phyloP scores from a whole-genome alignment of 23 tunicate species.

The Ciona savignyi region DNA sequence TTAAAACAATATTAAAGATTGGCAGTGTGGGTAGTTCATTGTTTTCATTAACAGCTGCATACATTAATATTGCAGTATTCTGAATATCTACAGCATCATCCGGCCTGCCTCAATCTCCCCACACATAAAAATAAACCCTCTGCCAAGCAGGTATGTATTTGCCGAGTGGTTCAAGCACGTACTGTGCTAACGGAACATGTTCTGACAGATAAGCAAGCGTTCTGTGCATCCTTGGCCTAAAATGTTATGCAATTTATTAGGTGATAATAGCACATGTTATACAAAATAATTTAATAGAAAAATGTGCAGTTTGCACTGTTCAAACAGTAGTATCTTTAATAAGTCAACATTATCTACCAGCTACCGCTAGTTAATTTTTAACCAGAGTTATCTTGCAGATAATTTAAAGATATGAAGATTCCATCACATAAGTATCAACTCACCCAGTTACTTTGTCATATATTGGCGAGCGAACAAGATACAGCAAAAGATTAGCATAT shows the following conservation, averaged over 20 bases:
- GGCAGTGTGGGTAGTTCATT: too few relatives aligned
- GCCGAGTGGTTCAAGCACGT: conserved; percentile 53
- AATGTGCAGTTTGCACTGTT: too few relatives aligned
- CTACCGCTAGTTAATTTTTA: too few relatives aligned
- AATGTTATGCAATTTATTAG: too few relatives aligned
- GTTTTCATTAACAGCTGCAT: too few relatives aligned
- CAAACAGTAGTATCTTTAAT: too few relatives aligned
- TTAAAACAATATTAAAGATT: too few relatives aligned
- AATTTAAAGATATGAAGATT: neutral
- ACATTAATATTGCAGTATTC: too few relatives aligned
- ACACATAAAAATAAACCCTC: conserved; percentile 68
- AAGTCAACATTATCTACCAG: too few relatives aligned
- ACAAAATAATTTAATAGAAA: too few relatives aligned
- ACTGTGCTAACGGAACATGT: conserved; percentile 61
- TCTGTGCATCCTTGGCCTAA: conserved; percentile 37
- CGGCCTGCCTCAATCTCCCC: conserved; percentile 59
- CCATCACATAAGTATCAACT: conserved; percentile 41
- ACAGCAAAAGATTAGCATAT: conserved; percentile 40
- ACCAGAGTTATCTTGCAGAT: neutral
- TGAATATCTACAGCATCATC: too few relatives aligned
- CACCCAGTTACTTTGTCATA: conserved; percentile 64
- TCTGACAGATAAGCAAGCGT: conserved; percentile 32
- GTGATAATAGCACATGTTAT: too few relatives aligned
- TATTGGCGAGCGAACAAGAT: conserved; percentile 66
- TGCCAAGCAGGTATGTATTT: conserved; percentile 86